Percentiles rank a stretch among this genome's conserved stretches.
phyloP scores from a whole-genome alignment of 1,140 invertebrate genomes.

The Thaumatotibia leucotreta region DNA sequence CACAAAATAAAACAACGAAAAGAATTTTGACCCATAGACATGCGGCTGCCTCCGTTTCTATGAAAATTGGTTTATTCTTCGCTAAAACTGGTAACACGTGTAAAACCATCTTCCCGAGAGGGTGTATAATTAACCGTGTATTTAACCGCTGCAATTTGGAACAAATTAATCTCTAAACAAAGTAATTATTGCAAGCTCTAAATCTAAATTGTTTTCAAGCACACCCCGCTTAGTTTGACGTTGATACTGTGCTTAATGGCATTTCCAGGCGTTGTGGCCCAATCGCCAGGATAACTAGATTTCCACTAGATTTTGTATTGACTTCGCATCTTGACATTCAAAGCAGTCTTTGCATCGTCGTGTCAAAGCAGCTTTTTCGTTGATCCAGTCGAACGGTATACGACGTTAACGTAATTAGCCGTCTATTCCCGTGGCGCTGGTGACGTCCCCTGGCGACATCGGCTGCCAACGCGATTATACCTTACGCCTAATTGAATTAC shows the following conservation, averaged over 20 bases:
- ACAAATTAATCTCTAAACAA: slow-evolving; percentile 7
- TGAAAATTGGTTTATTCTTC: no score
- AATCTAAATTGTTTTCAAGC: slow-evolving; percentile 28
- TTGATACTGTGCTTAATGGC: slow-evolving; percentile 43
- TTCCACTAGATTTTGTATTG: slow-evolving; percentile 17
- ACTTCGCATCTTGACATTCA: slow-evolving; percentile 14
- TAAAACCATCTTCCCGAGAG: neutral
- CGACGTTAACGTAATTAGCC: neutral
- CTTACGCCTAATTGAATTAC: slow-evolving; percentile 39
- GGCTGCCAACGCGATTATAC: slow-evolving; percentile 38
- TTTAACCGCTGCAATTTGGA: neutral
- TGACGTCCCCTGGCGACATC: slow-evolving; percentile 37
- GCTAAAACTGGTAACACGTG: no score
- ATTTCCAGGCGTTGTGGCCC: slow-evolving; percentile 44
- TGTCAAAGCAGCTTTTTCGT: neutral
- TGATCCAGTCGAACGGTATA: neutral
- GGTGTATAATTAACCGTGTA: no score
- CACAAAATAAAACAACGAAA: no score
- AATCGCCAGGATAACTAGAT: slow-evolving; percentile 48
- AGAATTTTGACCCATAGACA: no score
- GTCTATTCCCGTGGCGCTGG: slow-evolving; percentile 23
- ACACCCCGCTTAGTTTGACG: slow-evolving; percentile 37
- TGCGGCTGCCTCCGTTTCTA: no score
- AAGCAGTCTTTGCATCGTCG: neutral
- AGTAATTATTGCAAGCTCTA: slow-evolving; percentile 16